Evolutionary conservation across 2,113 vertebrate species (phyloP), one percentile per base, ranked within the genome.

Genomic region (Cynocephalus volans): DNA sequence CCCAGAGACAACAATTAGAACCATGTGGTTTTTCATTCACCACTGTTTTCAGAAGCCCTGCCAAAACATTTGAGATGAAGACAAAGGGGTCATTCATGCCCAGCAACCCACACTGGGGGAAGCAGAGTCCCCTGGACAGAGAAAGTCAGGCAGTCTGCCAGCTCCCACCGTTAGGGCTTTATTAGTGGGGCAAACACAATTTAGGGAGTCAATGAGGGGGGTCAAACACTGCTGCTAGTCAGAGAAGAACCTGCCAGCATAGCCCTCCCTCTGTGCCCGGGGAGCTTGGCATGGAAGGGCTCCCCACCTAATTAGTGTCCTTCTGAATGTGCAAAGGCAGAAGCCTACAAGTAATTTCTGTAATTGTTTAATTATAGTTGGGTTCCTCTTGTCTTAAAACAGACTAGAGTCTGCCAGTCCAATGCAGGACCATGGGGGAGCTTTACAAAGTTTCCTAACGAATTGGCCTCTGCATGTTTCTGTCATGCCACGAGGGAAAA

Each of bases 1-100:
- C 72, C 19, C 28, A 97, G 87, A 64, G 90, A 79, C 93, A 98
- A 97, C 88, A 84, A 97, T 96, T 94, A 96, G 94, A 95, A 84
- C 19, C 95, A 89, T 83, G 36, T 98, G 41, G 86, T 67, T 95
- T 98, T 96, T n/a, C 82, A 87, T 52, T 93, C 94, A 96, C 82
- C 90, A 70, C 45, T 88, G 76, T 96, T 94, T 96, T 97, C 48
- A 91, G 93, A 97, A 93, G 75, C 79, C 0, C 33, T 94, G 65
- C 96, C 97, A 96, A 86, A 23, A 6, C 76, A 88, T 88, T 91
- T 72, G 94, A 50, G 89, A 80, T 15, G 48, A 80, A 88, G 96
- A 95, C 76, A 87, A 95, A 72, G 0, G 0, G 69, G 52, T 2
- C 50, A 69, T 96, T 96, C 95, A 95, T 80, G 15, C 79, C 56